Conservation (phyloP, 2,888 invertebrate species). For the Zygaena filipendulae region DNA sequence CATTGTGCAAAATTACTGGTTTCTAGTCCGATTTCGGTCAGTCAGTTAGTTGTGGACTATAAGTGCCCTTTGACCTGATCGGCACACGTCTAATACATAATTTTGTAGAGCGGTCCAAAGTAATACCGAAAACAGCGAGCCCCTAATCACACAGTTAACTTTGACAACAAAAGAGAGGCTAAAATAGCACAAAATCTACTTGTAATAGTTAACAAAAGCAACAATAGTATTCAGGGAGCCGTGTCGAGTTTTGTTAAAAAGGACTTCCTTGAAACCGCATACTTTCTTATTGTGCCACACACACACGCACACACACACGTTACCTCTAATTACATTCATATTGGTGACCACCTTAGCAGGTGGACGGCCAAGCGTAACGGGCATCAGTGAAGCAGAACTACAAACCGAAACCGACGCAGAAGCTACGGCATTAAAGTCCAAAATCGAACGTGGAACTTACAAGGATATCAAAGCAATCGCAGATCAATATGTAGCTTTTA, state of each 20-base stretch:
- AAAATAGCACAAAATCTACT: too few species aligned
- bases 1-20: too few species aligned
- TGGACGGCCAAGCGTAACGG: conserved; percentile 48
- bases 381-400: conserved; percentile 40
- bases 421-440: conserved; percentile 12
- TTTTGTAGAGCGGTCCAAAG: too few species aligned
- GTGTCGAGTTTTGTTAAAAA: conserved; percentile 23
- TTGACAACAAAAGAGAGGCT: too few species aligned
- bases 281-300: conserved; percentile 32
- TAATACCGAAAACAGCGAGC: too few species aligned
- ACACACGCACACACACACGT: conserved; percentile 25
- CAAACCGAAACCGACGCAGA: conserved; percentile 14
- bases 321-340: conserved; percentile 59
- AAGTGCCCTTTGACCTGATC: too few species aligned
- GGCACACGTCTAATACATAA: too few species aligned
- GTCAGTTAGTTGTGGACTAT: too few species aligned
- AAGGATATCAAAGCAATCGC: conserved; percentile 31
- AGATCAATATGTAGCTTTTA: conserved; percentile 40
- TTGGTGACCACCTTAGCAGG: conserved; percentile 59
- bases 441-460: conserved; percentile 19
- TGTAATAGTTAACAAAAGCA: too few species aligned
- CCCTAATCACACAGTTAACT: too few species aligned
- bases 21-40: too few species aligned
- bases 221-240: too few species aligned
- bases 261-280: conserved; percentile 52